Evolutionary conservation across 1,140 invertebrate genomes (phyloP).

Genomic region (Sweltsa coloradensis): DNA sequence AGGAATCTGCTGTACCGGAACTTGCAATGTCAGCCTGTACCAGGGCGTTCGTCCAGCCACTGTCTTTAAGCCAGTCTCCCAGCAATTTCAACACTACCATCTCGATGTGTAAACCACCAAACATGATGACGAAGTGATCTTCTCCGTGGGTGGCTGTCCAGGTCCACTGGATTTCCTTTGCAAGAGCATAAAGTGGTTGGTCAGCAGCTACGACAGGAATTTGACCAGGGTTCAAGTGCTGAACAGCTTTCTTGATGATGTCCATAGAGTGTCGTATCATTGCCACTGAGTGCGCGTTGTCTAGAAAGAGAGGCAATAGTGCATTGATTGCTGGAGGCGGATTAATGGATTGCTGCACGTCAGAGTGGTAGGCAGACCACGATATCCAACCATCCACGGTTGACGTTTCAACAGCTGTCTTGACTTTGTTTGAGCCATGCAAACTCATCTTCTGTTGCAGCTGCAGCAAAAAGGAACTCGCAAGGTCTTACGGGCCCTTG

Average conservation of each 20-base stretch:
- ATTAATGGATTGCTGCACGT: too few relatives aligned
- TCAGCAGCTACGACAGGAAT: slow-evolving; percentile 14
- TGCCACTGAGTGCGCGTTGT: neutral
- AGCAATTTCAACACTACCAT: slow-evolving; percentile 12
- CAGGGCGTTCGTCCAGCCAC: slow-evolving; percentile 16
- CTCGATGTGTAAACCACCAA: slow-evolving; percentile 20
- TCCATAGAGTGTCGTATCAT: slow-evolving; percentile 13
- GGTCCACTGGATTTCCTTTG: slow-evolving; percentile 20
- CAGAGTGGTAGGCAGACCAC: too few relatives aligned
- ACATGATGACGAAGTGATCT: slow-evolving; percentile 19
- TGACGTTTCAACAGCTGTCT: too few relatives aligned
- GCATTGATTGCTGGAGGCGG: too few relatives aligned
- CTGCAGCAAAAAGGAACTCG: too few relatives aligned
- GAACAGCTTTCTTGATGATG: slow-evolving; percentile 5
- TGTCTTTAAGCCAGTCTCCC: slow-evolving; percentile 12
- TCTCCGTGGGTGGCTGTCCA: slow-evolving; percentile 20
- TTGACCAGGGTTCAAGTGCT: slow-evolving; percentile 18
- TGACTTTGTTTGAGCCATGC: too few relatives aligned
- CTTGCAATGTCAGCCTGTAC: slow-evolving; percentile 13
- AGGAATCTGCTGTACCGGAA: slow-evolving; percentile 12
- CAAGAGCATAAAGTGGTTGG: slow-evolving; percentile 19
- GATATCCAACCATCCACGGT: too few relatives aligned
- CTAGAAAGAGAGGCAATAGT: slow-evolving; percentile 4
- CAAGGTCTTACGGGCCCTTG: too few relatives aligned
- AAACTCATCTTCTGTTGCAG: too few relatives aligned